Evolutionary conservation across 2,888 invertebrate genomes (phyloP).

Genomic region (Callyntrura sp.): DNA sequence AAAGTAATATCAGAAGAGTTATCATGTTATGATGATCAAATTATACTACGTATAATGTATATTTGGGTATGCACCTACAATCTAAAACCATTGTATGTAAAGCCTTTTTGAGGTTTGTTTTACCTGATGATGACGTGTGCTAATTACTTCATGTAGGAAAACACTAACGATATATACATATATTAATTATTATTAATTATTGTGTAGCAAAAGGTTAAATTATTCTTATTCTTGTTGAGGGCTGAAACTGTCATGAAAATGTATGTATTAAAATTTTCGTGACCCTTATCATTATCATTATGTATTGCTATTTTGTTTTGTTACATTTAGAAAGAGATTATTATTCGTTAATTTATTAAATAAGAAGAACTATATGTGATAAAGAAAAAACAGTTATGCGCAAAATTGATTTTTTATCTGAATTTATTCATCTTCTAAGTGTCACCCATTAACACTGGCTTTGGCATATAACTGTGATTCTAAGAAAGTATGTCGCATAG

Average conservation of each 20-base stretch:
- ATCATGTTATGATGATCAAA: slow-evolving; percentile 18
- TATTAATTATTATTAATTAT: slow-evolving; percentile 30
- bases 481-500: slow-evolving; percentile 86
- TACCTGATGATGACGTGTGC: slow-evolving; percentile 77
- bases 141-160: slow-evolving; percentile 61
- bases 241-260: slow-evolving; percentile 45
- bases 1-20: slow-evolving; percentile 23
- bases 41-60: slow-evolving; percentile 17
- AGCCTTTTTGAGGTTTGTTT: slow-evolving; percentile 70
- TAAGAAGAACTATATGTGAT: slow-evolving; percentile 70
- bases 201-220: slow-evolving; percentile 67
- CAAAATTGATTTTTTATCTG: neutral
- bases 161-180: slow-evolving; percentile 44
- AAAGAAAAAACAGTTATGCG: slow-evolving; percentile 43
- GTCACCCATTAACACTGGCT: slow-evolving; percentile 18
- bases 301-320: slow-evolving; percentile 59
- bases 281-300: slow-evolving; percentile 28
- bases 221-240: slow-evolving; percentile 58
- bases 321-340: slow-evolving; percentile 71
- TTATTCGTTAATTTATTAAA: slow-evolving; percentile 67
- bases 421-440: neutral
- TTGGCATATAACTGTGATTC: slow-evolving; percentile 78
- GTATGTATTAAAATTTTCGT: slow-evolving; percentile 31
- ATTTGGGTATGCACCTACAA: slow-evolving; percentile 24
- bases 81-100: slow-evolving; percentile 28